Conservation (phyloP, 2,797 vertebrate genomes). For the Poecile montanus region DNA sequence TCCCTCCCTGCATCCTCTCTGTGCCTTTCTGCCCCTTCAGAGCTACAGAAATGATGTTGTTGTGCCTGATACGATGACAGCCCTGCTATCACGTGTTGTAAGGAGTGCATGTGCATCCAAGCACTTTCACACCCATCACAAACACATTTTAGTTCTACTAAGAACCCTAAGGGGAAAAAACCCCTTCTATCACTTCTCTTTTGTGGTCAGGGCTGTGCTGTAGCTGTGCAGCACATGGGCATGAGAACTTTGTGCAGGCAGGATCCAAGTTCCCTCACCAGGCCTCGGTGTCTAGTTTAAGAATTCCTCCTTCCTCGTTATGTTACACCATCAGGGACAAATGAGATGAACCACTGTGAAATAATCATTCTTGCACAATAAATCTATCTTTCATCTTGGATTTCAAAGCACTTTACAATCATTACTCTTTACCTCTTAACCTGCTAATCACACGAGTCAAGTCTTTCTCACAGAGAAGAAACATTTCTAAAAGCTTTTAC, state of each 20-base stretch:
- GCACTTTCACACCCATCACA: background rate
- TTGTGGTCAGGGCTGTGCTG: background rate
- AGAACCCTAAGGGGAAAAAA: background rate
- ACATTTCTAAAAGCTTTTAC: background rate
- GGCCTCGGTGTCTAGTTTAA: background rate
- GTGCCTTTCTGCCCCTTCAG: background rate
- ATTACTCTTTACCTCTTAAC: constrained; percentile 25
- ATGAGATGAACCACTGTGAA: constrained; percentile 16
- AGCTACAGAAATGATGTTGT: background rate
- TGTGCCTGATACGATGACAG: background rate
- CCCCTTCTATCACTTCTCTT: background rate
- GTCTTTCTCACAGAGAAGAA: background rate
- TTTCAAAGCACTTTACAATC: constrained; percentile 42
- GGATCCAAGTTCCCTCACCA: background rate
- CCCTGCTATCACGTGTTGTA: background rate
- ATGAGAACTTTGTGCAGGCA: background rate
- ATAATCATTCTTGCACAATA: background rate
- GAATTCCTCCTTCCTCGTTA: constrained; percentile 1
- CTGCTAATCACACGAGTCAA: constrained; percentile 45
- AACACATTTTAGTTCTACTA: background rate
- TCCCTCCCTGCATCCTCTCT: no score
- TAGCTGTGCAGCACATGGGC: background rate
- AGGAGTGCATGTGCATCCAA: background rate
- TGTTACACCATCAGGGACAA: background rate
- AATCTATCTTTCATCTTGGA: constrained; percentile 45